Base-by-base conservation (phyloP, 2,888 invertebrate species). In the Miltochrista miniata region DNA sequence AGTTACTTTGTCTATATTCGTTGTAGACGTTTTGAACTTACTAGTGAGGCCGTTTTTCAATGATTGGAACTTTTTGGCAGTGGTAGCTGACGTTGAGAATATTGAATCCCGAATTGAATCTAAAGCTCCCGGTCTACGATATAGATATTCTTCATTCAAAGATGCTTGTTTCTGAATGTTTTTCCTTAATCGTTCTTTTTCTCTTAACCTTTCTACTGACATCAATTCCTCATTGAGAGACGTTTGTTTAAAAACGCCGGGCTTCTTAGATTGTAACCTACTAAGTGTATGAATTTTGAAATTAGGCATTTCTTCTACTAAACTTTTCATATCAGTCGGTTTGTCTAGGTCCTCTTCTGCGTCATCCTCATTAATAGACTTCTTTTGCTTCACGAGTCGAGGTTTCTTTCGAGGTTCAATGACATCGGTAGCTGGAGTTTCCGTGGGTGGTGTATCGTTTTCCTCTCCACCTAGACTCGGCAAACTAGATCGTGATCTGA, bases 161-260 rank as follows among this genome's bases (percentile, higher is more conserved):
- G 97, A 97, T 18, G 96, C 96, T 85, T 97, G 97, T 77, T 97
- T 97, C 78, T 96, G 96, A 63, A 97, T 97, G 74, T 97, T 96
- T 73, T 95, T 95, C 51, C 96, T 93, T 14, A 97, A 93, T 42
- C 93, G 93, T 77, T 97, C 97, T 71, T 97, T 97, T 79, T 97
- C 97, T 55, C 95, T 90, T 70, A 97, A 84, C 48, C 97, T 90
- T 70, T 97, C 97, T n/a, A 95, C 95, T 2, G 96, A 97, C 95
- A 97, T 96, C 11, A 97, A 88, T 78, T 97, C 97, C 79, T 97
- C 97, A 74, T 97, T 97, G 55, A 98, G 92, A 1, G 97, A 97
- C 59, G 96, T 95, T 80, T 98, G 97, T 75, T 98, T 96, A 58
- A 94, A 92, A 7, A 95, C 94, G 29, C 93, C 94, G 34, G 93